Conservation (phyloP, 2,888 invertebrate genomes). For the Drosophila longiperda region DNA sequence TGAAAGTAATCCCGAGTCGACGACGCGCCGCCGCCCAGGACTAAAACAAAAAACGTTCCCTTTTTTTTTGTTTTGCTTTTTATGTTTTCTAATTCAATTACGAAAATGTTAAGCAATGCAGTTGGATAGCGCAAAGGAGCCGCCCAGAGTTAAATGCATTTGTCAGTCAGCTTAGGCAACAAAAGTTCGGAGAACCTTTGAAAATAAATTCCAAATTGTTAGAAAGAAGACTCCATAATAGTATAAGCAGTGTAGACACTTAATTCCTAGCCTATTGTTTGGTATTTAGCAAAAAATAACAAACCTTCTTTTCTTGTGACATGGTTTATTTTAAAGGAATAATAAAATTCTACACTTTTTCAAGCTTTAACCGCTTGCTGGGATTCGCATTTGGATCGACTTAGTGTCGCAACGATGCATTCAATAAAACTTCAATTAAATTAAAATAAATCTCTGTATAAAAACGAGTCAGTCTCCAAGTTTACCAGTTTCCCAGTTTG, state of each 20-base stretch:
- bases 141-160: conserved; percentile 8
- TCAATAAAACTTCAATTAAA: conserved; percentile 77
- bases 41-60: conserved; percentile 17
- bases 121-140: not conserved
- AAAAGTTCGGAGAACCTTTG: conserved; percentile 33
- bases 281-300: not conserved
- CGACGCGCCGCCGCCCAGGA: conserved; percentile 2
- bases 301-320: not conserved
- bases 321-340: not conserved
- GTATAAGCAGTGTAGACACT: not conserved
- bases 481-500: conserved; percentile 1
- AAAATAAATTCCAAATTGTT: conserved; percentile 24
- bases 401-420: conserved; percentile 54
- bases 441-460: conserved; percentile 74
- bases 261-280: not conserved
- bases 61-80: conserved; percentile 46
- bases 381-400: conserved; percentile 5
- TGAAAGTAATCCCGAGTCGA: conserved; percentile 70
- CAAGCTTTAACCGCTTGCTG: conserved; percentile 1
- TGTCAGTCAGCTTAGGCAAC: conserved; percentile 21
- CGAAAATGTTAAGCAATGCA: conserved; percentile 39
- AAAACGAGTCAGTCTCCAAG: conserved; percentile 56
- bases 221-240: not conserved
- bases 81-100: conserved; percentile 72
- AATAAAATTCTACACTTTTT: not conserved